Percentiles rank a stretch among this genome's conserved stretches.
These are phyloP conservation scores for Glyptemys insculpta DNA, from an alignment of 2,797 vertebrate genomes.

Conservation along the genomic window DNA sequence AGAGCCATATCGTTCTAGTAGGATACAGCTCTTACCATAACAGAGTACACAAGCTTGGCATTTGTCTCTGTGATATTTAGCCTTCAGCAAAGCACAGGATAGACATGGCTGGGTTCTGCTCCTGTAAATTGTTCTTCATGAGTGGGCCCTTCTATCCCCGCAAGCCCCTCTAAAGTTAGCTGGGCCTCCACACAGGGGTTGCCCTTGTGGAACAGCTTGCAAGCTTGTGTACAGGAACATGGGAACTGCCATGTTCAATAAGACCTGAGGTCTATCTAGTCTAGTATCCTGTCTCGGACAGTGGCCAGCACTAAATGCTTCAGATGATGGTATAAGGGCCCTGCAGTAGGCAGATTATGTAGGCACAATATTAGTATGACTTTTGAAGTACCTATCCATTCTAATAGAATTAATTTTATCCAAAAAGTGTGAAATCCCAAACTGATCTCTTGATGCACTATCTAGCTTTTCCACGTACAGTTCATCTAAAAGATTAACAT, in stretches of 20 bases:
- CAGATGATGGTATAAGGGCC: neutral
- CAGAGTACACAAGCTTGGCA: neutral
- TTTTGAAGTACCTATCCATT: neutral
- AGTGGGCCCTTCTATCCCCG: neutral
- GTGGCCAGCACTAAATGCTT: neutral
- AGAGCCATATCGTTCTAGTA: neutral
- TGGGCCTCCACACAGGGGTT: neutral
- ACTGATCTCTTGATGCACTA: neutral
- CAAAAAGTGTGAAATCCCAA: neutral
- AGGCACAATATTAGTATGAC: neutral
- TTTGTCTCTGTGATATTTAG: neutral
- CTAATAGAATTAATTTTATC: neutral
- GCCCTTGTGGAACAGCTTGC: neutral
- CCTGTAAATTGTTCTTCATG: neutral
- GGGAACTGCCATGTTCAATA: neutral
- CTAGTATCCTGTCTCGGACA: neutral
- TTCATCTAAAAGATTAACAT: neutral
- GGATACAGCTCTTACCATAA: neutral
- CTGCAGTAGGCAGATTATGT: neutral
- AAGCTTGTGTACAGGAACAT: neutral
- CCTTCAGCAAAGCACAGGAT: neutral
- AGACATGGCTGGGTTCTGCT: neutral
- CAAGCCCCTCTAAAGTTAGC: neutral
- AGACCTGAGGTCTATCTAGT: neutral
- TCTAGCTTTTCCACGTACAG: neutral